Base-by-base conservation (phyloP, 37 sponge, comb jelly and placozoan species). In the Beroe ovata region DNA sequence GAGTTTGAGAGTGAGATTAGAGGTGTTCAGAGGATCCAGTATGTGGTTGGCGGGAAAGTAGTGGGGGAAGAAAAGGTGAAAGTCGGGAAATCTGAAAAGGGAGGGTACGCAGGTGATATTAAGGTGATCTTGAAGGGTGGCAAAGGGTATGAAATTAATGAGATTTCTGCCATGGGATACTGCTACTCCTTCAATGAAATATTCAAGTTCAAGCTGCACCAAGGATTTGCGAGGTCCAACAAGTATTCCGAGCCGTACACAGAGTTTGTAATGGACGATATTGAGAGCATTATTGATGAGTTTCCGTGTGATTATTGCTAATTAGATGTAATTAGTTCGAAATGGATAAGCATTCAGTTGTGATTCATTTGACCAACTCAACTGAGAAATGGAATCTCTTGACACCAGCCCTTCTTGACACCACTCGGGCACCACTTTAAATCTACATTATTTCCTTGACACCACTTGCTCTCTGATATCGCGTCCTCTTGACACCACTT, bases 101-200 rank as follows among this genome's bases (percentile, higher is more conserved):
- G 1, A 26, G 69, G 69, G 33, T 3, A 29, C 3, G 69, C 69
- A 66, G 69, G 35, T 4, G 35, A 66, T 18, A 2, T 66, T 19
- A 29, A 26, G 18, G 30, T 66, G 25, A 66, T 29, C 8, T 66
- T 66, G 36, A 25, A 66, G 69, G 30, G 30, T 11, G 29, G 36
- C 8, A 8, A 14, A 1, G 8, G 16, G 19, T 66, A 66, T 37
- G 25, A 25, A 1, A 66, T 66, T 4, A 25, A 37, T 19, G 69
- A 66, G 30, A 33, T 66, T 8, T 34, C 69, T 33, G 69, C 35
- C 14, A 18, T 26, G 29, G 69, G 69, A 33, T 30, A 11, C 2
- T 66, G 69, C 69, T 66, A 66, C 30, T 29, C 33, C 14, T 18
- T 30, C 69, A 66, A 37, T 29, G 69, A 66, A 2, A 66, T 66